Base-by-base conservation (phyloP, 1,140 invertebrate species). In the Drosophila albomicans region DNA sequence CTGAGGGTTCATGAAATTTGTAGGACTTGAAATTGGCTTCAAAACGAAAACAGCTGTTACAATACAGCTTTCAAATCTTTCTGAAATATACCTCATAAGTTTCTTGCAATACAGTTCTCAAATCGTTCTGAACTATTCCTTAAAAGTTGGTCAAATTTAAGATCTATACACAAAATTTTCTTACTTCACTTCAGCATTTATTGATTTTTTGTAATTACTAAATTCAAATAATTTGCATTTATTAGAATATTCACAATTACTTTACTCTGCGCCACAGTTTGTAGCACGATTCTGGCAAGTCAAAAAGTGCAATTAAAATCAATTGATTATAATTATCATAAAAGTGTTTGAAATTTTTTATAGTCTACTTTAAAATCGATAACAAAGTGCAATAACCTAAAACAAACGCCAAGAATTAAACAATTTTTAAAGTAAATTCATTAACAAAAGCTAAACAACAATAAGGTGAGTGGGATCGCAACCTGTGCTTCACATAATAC, bases 391-490 rank as follows among this genome's bases (percentile, higher is more conserved):
- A 35, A 49, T 0, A 15, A 64, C 5, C 11, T 11, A 16, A 63
- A 1, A 11, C 3, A 61, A 52, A 61, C 28, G 1, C 25, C 20
- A 63, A 41, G 2, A 61, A 69, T 43, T 38, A 38, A 45, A 7
- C 2, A 51, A 52, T 38, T 13, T 57, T 0, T 41, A 58, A 48
- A 45, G 7, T 45, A 11, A 43, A 41, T 15, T 28, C 7, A 61
- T 51, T 32, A 48, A 25, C 28, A 48, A 10, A 56, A 65, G 6
- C 46, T 25, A 25, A 43, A 58, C 51, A 35, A 58, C 13, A 51
- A 28, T 43, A 73, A 78, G 75, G 75, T 78, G 75, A 78, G 75
- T 78, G 64, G 30, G 10, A 30, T 48, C 4, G 38, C 32, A 62
- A 20, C 20, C 25, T 25, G 57, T 58, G 63, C 63, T 59, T 25